Conservation (phyloP, 2,888 invertebrate species). For the Gari tellinella region DNA sequence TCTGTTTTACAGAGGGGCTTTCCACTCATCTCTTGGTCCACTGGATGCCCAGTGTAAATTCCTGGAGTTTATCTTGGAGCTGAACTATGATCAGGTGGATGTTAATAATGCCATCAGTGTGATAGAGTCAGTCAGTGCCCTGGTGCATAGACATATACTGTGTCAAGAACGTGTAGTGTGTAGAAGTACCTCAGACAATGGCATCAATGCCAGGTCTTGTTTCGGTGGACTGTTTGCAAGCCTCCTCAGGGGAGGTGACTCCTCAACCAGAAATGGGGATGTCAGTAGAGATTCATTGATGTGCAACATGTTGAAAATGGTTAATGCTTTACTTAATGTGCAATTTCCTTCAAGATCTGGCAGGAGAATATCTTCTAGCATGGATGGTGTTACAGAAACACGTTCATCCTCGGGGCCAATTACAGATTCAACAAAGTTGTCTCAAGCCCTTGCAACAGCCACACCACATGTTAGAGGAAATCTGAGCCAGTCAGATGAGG, state of each 20-base stretch:
- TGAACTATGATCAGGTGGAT: conserved; percentile 89
- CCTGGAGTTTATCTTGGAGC: conserved; percentile 88
- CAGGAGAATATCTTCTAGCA: conserved; percentile 35
- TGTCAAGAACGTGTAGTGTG: conserved; percentile 80
- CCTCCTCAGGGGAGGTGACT: conserved; percentile 88
- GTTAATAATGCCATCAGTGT: conserved; percentile 90
- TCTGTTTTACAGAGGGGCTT: conserved; percentile 84
- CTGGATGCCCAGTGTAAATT: conserved; percentile 91
- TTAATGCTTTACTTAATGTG: conserved; percentile 79
- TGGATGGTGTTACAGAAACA: conserved; percentile 49
- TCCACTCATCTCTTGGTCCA: conserved; percentile 85
- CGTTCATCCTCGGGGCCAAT: conserved; percentile 62
- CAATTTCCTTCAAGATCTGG: conserved; percentile 53
- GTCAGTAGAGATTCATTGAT: conserved; percentile 80
- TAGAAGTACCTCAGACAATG: conserved; percentile 85
- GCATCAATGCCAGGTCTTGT: conserved; percentile 85
- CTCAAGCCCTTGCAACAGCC: conserved; percentile 70
- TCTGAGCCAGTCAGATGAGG: conserved; percentile 76
- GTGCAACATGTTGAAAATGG: conserved; percentile 81
- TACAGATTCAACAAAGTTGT: conserved; percentile 77
- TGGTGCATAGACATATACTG: conserved; percentile 81
- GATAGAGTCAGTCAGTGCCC: conserved; percentile 88
- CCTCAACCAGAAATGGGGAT: conserved; percentile 74
- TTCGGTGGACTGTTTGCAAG: conserved; percentile 91
- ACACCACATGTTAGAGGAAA: conserved; percentile 52